A percentile compares a stretch with the other conserved stretches of the same genome.
Conservation (phyloP, 2,113 vertebrate genomes). For the Burhinus oedicnemus region DNA sequence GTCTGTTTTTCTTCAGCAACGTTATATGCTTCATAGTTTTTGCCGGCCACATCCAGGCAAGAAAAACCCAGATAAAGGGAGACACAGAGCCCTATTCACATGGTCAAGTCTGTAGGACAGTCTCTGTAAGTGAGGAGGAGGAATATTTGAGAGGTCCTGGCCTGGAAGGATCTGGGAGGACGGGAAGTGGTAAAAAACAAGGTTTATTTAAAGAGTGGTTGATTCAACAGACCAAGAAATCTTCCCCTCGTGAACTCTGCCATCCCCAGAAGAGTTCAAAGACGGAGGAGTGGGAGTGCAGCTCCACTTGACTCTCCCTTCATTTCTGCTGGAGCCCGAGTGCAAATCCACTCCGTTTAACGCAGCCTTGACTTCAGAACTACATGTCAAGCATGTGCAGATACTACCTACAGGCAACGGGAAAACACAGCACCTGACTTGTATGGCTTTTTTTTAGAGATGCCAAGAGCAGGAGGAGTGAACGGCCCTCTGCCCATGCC, state of each 20-base stretch:
- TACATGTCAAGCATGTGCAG: accelerated
- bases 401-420: not conserved
- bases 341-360: not conserved
- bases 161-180: not conserved
- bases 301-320: not conserved
- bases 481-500: not conserved
- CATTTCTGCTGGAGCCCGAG: not conserved
- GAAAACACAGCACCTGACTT: not conserved
- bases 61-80: not conserved
- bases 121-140: not conserved
- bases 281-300: not conserved
- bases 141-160: not conserved
- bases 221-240: not conserved
- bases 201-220: not conserved
- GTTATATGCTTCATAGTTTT: not conserved
- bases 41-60: not conserved
- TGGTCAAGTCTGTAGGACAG: not conserved
- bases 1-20: not conserved
- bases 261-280: not conserved
- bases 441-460: not conserved
- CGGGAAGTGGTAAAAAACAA: accelerated
- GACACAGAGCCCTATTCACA: not conserved
- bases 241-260: not conserved
- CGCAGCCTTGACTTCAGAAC: not conserved
- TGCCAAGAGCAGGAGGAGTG: not conserved